Percentiles rank a stretch among this genome's conserved stretches.
These are phyloP conservation scores for Sander vitreus DNA, from an alignment of 2,113 vertebrate species.

Conservation along the genomic window DNA sequence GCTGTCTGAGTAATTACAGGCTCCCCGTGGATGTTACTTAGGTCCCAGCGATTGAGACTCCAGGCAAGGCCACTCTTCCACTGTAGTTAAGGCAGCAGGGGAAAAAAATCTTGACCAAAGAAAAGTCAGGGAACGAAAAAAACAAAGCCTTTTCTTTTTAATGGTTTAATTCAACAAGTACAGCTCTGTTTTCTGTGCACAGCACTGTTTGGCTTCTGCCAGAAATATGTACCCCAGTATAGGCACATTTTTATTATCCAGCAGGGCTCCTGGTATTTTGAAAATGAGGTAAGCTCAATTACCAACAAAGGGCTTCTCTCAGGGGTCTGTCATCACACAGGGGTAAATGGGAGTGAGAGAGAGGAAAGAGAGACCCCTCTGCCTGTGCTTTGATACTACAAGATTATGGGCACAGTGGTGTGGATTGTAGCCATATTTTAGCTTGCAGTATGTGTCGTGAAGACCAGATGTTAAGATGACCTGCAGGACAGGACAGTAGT, in stretches of 20 bases:
- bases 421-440: slow-evolving; percentile 78
- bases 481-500: slow-evolving; percentile 23
- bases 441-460: slow-evolving; percentile 51
- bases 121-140: slow-evolving; percentile 66
- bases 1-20: slow-evolving; percentile 89
- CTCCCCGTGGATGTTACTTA: slow-evolving; percentile 87
- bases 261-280: slow-evolving; percentile 73
- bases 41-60: slow-evolving; percentile 78
- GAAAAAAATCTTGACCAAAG: slow-evolving; percentile 47
- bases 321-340: slow-evolving; percentile 69
- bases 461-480: slow-evolving; percentile 74
- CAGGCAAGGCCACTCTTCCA: slow-evolving; percentile 75
- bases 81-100: slow-evolving; percentile 54
- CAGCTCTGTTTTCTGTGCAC: slow-evolving; percentile 53
- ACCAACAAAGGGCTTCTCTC: slow-evolving; percentile 82
- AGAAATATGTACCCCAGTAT: slow-evolving; percentile 70
- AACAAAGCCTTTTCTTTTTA: slow-evolving; percentile 47
- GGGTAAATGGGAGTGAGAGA: slow-evolving; percentile 62
- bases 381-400: slow-evolving; percentile 63
- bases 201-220: slow-evolving; percentile 61
- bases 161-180: slow-evolving; percentile 63
- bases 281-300: slow-evolving; percentile 78
- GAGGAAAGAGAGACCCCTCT: slow-evolving; percentile 65
- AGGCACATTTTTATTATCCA: slow-evolving; percentile 72
- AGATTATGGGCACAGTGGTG: slow-evolving; percentile 74